phyloP scores from a whole-genome alignment of 2,113 vertebrate genomes.

The Arenaria interpres region DNA sequence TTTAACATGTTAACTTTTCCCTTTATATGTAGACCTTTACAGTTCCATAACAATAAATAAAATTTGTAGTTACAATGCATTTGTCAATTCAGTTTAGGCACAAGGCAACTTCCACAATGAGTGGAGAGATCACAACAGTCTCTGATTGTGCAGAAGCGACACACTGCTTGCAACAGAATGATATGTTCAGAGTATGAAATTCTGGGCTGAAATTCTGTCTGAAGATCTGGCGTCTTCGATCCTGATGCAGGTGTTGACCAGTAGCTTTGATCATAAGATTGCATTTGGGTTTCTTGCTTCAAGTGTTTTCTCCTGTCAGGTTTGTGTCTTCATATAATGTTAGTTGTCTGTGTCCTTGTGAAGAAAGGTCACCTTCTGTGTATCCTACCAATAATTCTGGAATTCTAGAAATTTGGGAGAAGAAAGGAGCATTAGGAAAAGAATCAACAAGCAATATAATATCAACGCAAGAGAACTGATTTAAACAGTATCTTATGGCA shows the following conservation, averaged over 20 bases:
- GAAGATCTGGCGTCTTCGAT: conserved; percentile 75
- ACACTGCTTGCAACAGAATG: conserved; percentile 85
- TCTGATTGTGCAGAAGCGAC: conserved; percentile 99
- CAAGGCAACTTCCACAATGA: conserved; percentile 92
- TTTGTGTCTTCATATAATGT: conserved; percentile 86
- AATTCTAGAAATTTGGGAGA: conserved; percentile 69
- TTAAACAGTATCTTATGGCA: background rate
- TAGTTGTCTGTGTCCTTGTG: conserved; percentile 91
- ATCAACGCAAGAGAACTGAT: background rate
- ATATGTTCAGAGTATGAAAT: conserved; percentile 79
- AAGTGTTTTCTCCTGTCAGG: conserved; percentile 88
- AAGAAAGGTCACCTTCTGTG: conserved; percentile 89
- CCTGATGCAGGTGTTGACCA: conserved; percentile 83
- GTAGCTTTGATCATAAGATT: conserved; percentile 86
- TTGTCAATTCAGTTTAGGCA: conserved; percentile 99
- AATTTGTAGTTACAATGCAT: conserved; percentile 99
- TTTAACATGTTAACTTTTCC: conserved; percentile 86
- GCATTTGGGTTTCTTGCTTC: conserved; percentile 87
- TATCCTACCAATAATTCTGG: conserved; percentile 84
- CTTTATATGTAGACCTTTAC: conserved; percentile 94
- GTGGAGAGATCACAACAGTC: conserved; percentile 91
- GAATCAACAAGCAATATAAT: background rate
- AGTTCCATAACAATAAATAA: conserved; percentile 99
- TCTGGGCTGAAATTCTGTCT: conserved; percentile 78
- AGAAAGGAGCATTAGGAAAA: background rate